These are phyloP conservation scores for Euplagia quadripunctaria DNA, from an alignment of 2,888 invertebrate species.

Conservation along the genomic window DNA sequence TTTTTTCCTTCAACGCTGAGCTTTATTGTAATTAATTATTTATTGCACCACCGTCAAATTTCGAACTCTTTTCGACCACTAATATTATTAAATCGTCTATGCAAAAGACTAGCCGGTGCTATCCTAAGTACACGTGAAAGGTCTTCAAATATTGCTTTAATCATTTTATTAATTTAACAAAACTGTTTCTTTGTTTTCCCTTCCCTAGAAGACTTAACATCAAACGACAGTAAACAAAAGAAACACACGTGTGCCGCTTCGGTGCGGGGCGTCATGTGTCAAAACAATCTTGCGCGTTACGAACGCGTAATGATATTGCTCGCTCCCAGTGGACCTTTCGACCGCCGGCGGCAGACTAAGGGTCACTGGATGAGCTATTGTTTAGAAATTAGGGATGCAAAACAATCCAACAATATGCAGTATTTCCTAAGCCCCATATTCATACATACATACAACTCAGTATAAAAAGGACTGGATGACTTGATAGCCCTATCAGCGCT, in stretches of 20 bases:
- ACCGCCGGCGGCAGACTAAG: background rate
- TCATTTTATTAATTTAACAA: background rate
- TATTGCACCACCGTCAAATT: too few relatives aligned
- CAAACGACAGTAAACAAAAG: conserved; percentile 31
- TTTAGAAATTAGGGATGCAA: background rate
- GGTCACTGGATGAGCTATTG: conserved; percentile 32
- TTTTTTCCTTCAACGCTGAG: too few relatives aligned
- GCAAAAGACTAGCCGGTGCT: too few relatives aligned
- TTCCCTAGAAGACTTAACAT: conserved; percentile 1
- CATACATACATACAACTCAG: too few relatives aligned
- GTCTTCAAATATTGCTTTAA: too few relatives aligned
- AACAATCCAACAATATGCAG: background rate
- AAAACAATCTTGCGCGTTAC: conserved; percentile 81
- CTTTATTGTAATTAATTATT: too few relatives aligned
- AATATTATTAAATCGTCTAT: too few relatives aligned
- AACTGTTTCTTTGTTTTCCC: background rate
- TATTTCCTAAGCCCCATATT: background rate
- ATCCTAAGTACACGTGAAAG: too few relatives aligned
- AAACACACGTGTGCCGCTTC: conserved; percentile 58
- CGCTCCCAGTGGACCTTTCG: conserved; percentile 49
- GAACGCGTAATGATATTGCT: conserved; percentile 73
- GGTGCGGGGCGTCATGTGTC: conserved; percentile 65
- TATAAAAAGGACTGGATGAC: too few relatives aligned
- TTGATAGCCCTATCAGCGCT: too few relatives aligned
- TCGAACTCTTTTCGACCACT: too few relatives aligned